Percentiles rank a stretch among this genome's conserved stretches.
phyloP scores from a whole-genome alignment of 2,888 invertebrate species.

The Oasisia sp. region DNA sequence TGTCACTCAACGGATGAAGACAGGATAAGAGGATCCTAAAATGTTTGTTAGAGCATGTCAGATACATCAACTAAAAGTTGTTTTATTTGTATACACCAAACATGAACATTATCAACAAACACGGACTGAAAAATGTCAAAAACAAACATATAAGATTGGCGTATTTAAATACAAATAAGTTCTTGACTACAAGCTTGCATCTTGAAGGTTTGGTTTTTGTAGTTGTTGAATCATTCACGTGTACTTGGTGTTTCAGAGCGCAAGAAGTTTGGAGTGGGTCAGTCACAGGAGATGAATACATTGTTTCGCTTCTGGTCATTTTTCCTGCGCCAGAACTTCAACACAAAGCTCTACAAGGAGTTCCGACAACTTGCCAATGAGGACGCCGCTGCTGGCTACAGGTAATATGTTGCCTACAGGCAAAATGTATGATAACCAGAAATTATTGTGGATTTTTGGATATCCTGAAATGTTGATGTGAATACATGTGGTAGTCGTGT shows the following conservation, averaged over 20 bases:
- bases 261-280: slow-evolving; percentile 90
- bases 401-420: slow-evolving; percentile 53
- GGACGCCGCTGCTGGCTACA: slow-evolving; percentile 86
- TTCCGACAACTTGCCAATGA: slow-evolving; percentile 92
- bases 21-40: no score
- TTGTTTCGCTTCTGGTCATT: slow-evolving; percentile 99
- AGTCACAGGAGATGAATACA: slow-evolving; percentile 99
- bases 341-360: slow-evolving; percentile 97
- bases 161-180: not conserved
- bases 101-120: no score
- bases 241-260: slow-evolving; percentile 75
- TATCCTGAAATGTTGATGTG: no score
- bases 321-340: slow-evolving; percentile 97
- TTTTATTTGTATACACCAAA: no score
- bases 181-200: not conserved
- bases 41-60: no score
- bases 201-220: not conserved
- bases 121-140: no score
- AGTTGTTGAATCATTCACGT: not conserved
- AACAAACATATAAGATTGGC: no score
- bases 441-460: no score
- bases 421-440: no score
- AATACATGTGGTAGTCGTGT: no score
- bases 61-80: no score
- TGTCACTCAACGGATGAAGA: no score